These are phyloP conservation scores for Heliconius congener DNA, from an alignment of 1,140 invertebrate species.

Conservation along the genomic window DNA sequence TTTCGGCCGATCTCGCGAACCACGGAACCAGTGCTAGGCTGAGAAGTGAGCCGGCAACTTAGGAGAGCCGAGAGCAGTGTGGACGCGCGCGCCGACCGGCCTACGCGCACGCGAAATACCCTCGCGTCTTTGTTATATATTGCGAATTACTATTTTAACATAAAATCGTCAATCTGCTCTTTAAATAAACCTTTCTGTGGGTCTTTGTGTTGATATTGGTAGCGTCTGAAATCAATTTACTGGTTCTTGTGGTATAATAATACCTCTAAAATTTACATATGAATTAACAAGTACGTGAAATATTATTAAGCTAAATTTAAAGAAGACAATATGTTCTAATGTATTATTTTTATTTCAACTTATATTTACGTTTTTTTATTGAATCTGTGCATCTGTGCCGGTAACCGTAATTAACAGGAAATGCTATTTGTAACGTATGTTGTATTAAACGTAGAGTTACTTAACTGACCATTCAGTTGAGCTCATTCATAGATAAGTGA, in stretches of 20 bases:
- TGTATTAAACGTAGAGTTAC: conserved; percentile 2
- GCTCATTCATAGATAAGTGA: conserved; percentile 13
- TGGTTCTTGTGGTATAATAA: background rate
- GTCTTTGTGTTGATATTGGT: conserved; percentile 32
- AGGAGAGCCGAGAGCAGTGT: conserved; percentile 51
- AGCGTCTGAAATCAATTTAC: background rate
- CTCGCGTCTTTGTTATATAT: conserved; percentile 53
- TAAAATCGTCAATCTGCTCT: conserved; percentile 47
- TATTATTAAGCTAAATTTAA: background rate
- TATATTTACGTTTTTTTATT: background rate
- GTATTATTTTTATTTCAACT: background rate
- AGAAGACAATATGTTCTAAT: background rate
- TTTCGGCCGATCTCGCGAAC: conserved; percentile 42
- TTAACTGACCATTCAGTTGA: conserved; percentile 6
- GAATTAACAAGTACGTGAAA: background rate
- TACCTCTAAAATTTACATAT: background rate
- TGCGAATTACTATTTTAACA: conserved; percentile 49
- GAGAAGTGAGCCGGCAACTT: conserved; percentile 12
- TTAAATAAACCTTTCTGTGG: conserved; percentile 55
- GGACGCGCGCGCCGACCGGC: conserved; percentile 67
- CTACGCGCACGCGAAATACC: conserved; percentile 68
- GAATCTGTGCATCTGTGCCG: background rate
- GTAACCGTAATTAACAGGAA: background rate
- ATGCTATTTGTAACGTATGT: background rate
- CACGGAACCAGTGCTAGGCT: conserved; percentile 31